Percentiles rank a stretch among this genome's conserved stretches.
These are phyloP conservation scores for Centropus bengalensis DNA, from an alignment of 2,113 vertebrate genomes.

Conservation along the genomic window DNA sequence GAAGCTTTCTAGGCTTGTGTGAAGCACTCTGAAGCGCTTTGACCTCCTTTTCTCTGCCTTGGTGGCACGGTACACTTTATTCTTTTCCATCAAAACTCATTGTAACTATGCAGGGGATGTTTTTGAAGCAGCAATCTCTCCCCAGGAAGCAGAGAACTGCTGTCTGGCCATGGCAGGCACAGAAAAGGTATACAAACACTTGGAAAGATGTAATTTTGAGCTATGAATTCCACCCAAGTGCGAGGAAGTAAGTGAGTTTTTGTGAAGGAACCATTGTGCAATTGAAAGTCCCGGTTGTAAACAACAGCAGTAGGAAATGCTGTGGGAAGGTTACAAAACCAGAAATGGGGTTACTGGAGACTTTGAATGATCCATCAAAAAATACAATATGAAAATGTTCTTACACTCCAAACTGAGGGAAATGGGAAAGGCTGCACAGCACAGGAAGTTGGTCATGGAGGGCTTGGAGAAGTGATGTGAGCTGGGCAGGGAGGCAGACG, in stretches of 20 bases:
- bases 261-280: neutral
- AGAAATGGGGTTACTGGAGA: neutral
- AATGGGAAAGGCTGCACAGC: neutral
- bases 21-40: neutral
- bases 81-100: slow-evolving; percentile 3
- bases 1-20: neutral
- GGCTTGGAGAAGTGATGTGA: neutral
- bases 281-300: slow-evolving; percentile 25
- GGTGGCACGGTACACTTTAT: neutral
- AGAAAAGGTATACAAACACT: neutral
- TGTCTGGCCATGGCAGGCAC: neutral
- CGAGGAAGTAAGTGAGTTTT: neutral
- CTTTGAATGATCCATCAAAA: slow-evolving; percentile 51
- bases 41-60: neutral
- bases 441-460: neutral
- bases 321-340: neutral
- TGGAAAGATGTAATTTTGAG: neutral
- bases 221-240: neutral
- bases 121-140: slow-evolving; percentile 1
- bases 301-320: neutral
- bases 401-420: neutral
- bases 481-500: neutral
- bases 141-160: neutral
- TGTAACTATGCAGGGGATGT: neutral
- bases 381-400: neutral